Evolutionary conservation across 2,888 invertebrate genomes (phyloP), one percentile per base, ranked within the genome.

Genomic region (Drosophila birchii): DNA sequence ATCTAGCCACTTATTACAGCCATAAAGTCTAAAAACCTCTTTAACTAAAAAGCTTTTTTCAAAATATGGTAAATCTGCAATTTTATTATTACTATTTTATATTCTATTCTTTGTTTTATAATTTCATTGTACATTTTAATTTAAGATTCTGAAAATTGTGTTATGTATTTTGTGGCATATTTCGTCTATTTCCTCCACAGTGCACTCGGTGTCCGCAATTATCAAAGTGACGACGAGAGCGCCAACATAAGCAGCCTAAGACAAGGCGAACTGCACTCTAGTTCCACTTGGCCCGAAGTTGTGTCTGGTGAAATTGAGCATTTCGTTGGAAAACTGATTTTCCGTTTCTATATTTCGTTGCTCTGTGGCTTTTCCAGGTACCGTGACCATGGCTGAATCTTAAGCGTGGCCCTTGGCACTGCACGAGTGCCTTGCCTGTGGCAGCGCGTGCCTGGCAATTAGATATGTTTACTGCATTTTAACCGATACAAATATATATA

Each of bases 361-460:
- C 32, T 51, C 38, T 56, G 32, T 20, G 34, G 49, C 38, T 23
- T 53, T 41, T 23, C n/a, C 36, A 8, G 61, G 41, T 36, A 36
- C 64, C 36, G 51, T 60, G 56, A 66, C 60, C 69, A 58, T 74
- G 69, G 70, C 66, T 34, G 34, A 49, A 8, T 63, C 51, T 38
- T 75, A 51, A 3, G 66, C 51, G 41, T 78, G 75, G 70, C 68
- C 76, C 60, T 67, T 64, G 51, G 70, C 73, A 75, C 62, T 77
- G 72, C 73, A 76, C 76, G 75, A 62, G 60, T 49, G 51, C 66
- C 55, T 34, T 23, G 49, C 26, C 59, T 60, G 64, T 73, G 62
- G 61, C 45, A 59, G 57, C 78, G 75, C 79, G 78, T 80, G 72
- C 72, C 70, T 51, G 61, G 66, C 75, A 76, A 78, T 83, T 83